A percentile compares a stretch with the other conserved stretches of the same genome.
Evolutionary conservation across 1,140 invertebrate species (phyloP).

Genomic region (Drosophila burlai): DNA sequence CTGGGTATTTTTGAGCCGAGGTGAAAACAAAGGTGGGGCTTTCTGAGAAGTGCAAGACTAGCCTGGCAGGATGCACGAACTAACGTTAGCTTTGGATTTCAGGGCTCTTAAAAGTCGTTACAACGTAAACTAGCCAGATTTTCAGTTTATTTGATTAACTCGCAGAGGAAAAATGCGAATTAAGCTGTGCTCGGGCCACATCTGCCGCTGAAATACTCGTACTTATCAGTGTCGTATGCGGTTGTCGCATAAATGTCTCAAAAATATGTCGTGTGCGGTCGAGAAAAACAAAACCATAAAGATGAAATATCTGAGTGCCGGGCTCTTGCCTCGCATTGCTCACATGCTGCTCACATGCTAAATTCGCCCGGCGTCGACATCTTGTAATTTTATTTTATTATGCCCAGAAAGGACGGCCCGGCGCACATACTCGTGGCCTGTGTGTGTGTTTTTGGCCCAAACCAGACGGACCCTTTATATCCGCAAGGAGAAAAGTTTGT

Average conservation of each 20-base stretch:
- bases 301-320: slow-evolving; percentile 58
- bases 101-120: not conserved
- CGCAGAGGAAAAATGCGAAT: slow-evolving; percentile 16
- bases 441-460: slow-evolving; percentile 21
- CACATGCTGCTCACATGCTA: slow-evolving; percentile 48
- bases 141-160: slow-evolving; percentile 36
- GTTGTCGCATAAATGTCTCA: slow-evolving; percentile 60
- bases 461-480: slow-evolving; percentile 50
- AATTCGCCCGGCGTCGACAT: slow-evolving; percentile 50
- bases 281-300: slow-evolving; percentile 52
- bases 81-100: not conserved
- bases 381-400: slow-evolving; percentile 78
- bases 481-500: slow-evolving; percentile 64
- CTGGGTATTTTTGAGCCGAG: not conserved
- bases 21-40: not conserved
- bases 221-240: slow-evolving; percentile 35
- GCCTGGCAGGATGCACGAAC: not conserved
- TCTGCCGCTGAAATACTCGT: slow-evolving; percentile 39
- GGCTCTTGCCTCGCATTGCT: slow-evolving; percentile 30
- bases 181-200: slow-evolving; percentile 34
- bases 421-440: slow-evolving; percentile 2
- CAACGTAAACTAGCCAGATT: slow-evolving; percentile 5
- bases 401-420: slow-evolving; percentile 33
- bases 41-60: not conserved
- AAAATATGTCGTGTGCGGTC: slow-evolving; percentile 45